A percentile compares a stretch with the other conserved stretches of the same genome.
These are phyloP conservation scores for Apodemus speciosus DNA, from an alignment of 2,113 vertebrate species.

Conservation along the genomic window DNA sequence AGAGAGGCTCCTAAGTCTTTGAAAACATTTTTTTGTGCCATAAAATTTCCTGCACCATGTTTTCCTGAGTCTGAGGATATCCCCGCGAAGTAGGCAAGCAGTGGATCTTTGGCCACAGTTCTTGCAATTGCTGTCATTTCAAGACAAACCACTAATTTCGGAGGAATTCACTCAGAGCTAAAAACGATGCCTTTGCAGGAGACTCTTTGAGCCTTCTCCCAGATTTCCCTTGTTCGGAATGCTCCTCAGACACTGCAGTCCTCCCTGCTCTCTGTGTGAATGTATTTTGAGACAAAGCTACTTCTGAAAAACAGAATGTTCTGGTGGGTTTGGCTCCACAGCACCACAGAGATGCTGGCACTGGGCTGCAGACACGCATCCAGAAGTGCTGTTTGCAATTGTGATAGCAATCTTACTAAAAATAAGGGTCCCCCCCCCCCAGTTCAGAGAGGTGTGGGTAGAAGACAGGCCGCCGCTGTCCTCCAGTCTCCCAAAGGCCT, in stretches of 20 bases:
- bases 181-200: constrained; percentile 49
- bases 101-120: constrained; percentile 4
- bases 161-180: constrained; percentile 70
- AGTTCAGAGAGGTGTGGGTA: constrained; percentile 1
- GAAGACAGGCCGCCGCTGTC: constrained; percentile 28
- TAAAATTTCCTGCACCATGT: not conserved
- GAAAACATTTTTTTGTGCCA: not conserved
- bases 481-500: constrained; percentile 25
- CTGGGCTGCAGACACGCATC: not conserved
- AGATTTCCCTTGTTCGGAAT: constrained; percentile 16
- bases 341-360: not conserved
- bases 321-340: constrained; percentile 55
- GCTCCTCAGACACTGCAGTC: not conserved
- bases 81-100: constrained; percentile 25
- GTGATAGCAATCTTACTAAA: constrained; percentile 64
- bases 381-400: constrained; percentile 31
- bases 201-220: not conserved
- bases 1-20: not conserved
- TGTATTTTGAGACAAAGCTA: constrained; percentile 58
- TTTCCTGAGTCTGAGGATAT: not conserved
- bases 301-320: constrained; percentile 70
- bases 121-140: constrained; percentile 60
- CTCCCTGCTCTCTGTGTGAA: not conserved
- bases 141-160: constrained; percentile 73
- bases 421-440: constrained; percentile 32